A percentile compares a stretch with the other conserved stretches of the same genome.
These are phyloP conservation scores for Pelodytes ibericus DNA, from an alignment of 2,797 vertebrate species.

Conservation along the genomic window DNA sequence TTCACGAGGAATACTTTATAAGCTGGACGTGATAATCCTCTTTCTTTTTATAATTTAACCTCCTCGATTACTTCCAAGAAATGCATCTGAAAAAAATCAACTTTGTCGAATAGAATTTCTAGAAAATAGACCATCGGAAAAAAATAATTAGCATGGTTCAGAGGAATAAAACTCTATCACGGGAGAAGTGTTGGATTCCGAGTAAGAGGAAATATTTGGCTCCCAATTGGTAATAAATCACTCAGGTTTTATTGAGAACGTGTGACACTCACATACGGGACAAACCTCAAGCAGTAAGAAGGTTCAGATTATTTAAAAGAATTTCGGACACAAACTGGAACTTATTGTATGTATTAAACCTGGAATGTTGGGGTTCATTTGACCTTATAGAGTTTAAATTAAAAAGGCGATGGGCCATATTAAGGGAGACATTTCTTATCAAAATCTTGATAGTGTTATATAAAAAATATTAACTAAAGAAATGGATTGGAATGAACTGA, in stretches of 20 bases:
- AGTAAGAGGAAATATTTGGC: conserved; percentile 31
- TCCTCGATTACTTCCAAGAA: not conserved
- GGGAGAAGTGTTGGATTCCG: not conserved
- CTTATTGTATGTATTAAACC: too few relatives aligned
- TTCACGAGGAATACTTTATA: conserved; percentile 24
- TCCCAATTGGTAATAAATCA: conserved; percentile 24
- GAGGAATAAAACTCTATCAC: conserved; percentile 12
- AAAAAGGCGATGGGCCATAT: not conserved
- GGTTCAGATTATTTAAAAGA: too few relatives aligned
- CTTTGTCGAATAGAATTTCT: conserved; percentile 20
- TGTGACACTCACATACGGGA: not conserved
- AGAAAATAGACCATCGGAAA: conserved; percentile 25
- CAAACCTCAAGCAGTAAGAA: conserved; percentile 3
- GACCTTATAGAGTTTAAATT: not conserved
- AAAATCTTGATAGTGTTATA: too few relatives aligned
- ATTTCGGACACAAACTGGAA: too few relatives aligned
- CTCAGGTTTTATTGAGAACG: conserved; percentile 13
- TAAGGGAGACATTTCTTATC: too few relatives aligned
- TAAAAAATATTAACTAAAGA: too few relatives aligned
- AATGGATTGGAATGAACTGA: too few relatives aligned
- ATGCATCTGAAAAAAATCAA: conserved; percentile 1
- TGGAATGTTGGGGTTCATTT: not conserved
- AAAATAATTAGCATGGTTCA: conserved; percentile 24
- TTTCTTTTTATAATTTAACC: not conserved
- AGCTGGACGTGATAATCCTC: not conserved